Conservation (phyloP, 53 echinoderm and acorn worm species). For the Apostichopus leukothele region DNA sequence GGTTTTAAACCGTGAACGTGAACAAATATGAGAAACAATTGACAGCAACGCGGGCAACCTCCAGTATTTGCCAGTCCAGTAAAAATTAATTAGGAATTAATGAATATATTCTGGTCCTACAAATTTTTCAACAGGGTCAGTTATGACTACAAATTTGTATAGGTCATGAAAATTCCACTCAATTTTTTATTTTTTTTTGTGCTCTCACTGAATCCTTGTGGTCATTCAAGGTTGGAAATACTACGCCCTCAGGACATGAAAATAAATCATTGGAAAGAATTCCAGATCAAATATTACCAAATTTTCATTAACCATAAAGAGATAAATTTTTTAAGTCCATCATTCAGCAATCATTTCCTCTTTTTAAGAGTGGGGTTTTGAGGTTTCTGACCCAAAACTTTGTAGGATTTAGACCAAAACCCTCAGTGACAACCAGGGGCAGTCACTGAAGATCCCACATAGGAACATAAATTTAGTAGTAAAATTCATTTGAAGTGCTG, state of each 20-base stretch:
- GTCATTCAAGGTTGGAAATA: not conserved
- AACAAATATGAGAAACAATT: too few relatives aligned
- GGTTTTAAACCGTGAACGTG: too few relatives aligned
- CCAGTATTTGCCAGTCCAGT: too few relatives aligned
- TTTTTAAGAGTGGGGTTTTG: constrained; percentile 25
- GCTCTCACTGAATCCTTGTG: too few relatives aligned
- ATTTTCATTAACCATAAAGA: not conserved
- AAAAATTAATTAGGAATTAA: too few relatives aligned
- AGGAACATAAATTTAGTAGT: constrained; percentile 1
- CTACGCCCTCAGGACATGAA: not conserved
- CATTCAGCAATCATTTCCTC: constrained; percentile 18
- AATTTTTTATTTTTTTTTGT: too few relatives aligned
- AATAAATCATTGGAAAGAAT: not conserved
- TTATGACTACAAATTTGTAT: too few relatives aligned
- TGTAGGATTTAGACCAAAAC: not conserved
- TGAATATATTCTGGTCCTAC: too few relatives aligned
- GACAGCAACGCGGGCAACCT: too few relatives aligned
- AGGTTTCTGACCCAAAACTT: not conserved
- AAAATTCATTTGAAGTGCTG: constrained; percentile 8
- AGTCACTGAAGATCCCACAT: not conserved
- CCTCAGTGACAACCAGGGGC: constrained; percentile 36
- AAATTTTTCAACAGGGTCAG: not conserved
- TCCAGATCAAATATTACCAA: not conserved
- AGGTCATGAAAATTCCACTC: too few relatives aligned
- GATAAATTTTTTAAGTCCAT: not conserved